Evolutionary conservation across 2,797 vertebrate species (phyloP).

Genomic region (Tauraco hartlaubi): DNA sequence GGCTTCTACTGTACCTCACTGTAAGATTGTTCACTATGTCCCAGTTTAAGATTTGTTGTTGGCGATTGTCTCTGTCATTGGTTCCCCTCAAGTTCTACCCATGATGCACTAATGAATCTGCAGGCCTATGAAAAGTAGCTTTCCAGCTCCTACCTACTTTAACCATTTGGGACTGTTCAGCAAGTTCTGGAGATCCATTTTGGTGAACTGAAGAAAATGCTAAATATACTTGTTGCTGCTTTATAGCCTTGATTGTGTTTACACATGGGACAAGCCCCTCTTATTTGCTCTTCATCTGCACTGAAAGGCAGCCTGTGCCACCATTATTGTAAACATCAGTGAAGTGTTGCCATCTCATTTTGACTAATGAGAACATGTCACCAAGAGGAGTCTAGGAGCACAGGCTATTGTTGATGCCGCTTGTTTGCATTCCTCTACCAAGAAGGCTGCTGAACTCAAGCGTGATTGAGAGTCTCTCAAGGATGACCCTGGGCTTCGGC

Average conservation of each 20-base stretch:
- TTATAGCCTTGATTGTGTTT: background rate
- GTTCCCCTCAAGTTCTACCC: background rate
- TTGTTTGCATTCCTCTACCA: background rate
- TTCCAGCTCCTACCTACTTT: background rate
- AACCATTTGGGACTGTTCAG: background rate
- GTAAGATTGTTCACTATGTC: background rate
- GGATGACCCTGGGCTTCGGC: slow-evolving; percentile 23
- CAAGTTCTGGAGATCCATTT: background rate
- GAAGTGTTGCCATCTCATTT: background rate
- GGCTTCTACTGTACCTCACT: background rate
- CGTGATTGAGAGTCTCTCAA: slow-evolving; percentile 12
- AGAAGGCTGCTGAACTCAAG: slow-evolving; percentile 37
- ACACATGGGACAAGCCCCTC: background rate
- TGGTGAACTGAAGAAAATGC: background rate
- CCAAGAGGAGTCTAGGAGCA: background rate
- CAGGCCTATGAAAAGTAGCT: background rate
- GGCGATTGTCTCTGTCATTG: background rate
- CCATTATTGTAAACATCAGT: background rate
- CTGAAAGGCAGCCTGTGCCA: slow-evolving; percentile 11
- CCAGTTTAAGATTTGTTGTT: background rate
- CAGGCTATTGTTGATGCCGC: background rate
- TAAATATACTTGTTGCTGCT: background rate
- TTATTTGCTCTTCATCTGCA: background rate
- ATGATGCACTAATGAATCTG: background rate
- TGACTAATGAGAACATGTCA: slow-evolving; percentile 17